Evolutionary conservation across 1,140 invertebrate genomes (phyloP), one percentile per base, ranked within the genome.

Genomic region (Philotrypesis tridentata): DNA sequence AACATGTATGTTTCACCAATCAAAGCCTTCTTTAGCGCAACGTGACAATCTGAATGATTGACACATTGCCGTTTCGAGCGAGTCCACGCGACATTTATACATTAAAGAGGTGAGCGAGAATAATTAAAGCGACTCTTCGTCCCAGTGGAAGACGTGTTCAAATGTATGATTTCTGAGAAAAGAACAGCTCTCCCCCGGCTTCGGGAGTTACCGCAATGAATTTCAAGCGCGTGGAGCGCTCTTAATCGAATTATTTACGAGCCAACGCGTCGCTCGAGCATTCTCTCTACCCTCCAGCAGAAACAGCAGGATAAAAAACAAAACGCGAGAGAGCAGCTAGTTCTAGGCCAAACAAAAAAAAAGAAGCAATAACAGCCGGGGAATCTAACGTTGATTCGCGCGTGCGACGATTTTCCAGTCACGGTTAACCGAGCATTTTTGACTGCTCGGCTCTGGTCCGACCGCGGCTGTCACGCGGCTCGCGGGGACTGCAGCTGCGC

Each of bases 361-460:
- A 55, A 55, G 17, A 55, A 7, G n/a, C 21, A 5, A 55, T 7
- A 55, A 55, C 21, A 55, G 17, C 43, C 12, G 2, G 43, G 4
- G 12, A 14, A 14, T 48, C 43, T 9, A 17, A 37, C 4, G 33
- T 37, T 37, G 33, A 48, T 48, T 48, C 61, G 12, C 61, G 61
- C 61, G 43, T 17, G 27, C 61, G 61, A 8, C 12, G 3, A 65
- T 11, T 65, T 65, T 65, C 61, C 23, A 65, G 61, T 29, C n/a
- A 65, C 61, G 61, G 61, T 29, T 29, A 65, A 65, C 61, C 61
- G 61, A 65, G 23, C 61, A 65, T 65, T 65, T 65, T 65, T 29
- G 63, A 65, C 27, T 65, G 23, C 27, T 65, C 63, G 63, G 23
- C 48, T 55, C 6, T n/a, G 48, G 21, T 55, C 48, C 1, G 21